Base-by-base conservation (phyloP, 2,797 vertebrate genomes). In the Arrhamphus sclerolepis region DNA sequence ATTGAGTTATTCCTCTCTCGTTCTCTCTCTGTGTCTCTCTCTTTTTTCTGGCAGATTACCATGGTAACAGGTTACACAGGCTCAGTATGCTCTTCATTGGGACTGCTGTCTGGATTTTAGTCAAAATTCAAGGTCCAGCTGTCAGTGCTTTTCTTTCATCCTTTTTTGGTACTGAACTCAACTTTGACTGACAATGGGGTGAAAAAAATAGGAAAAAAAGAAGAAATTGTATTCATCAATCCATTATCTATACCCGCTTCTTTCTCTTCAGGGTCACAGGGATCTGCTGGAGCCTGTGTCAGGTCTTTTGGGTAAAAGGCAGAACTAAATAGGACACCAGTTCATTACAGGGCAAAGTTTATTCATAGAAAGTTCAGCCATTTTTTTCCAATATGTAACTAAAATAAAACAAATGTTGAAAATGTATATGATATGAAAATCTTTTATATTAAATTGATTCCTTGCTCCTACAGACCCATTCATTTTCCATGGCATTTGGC, bases 51-150 rank as follows among this genome's bases (percentile, higher is more conserved):
- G 54, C 60, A 67, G 38, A 81, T 87, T 52, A 47, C 73, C 71
- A 82, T 83, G 76, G 76, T 70, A 87, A 84, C 78, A 77, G 58
- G 64, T 75, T 56, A 73, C 29, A n/a, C 48, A 70, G 18, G 44
- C 56, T 40, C 40, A 50, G 39, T 16, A 8, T 7, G 11, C 26
- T 56, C 14, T 46, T 66, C 73, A 64, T 55, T 66, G 34, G 39
- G 55, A 5, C 52, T 56, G 24, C 46, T 28, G 17, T 52, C 17
- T 21, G 21, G 8, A 44, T 50, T 56, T 56, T 26, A 0, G 7
- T 40, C 22, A 54, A 63, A 63, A 42, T 42, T 3, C 21, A 43
- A 14, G 2, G 10, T 34, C 22, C 31, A 11, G 6, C 8, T 46
- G 39, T 18, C 7, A 24, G 21, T 29, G 9, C 4, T 11, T 46